Percentiles rank a stretch among this genome's conserved stretches.
phyloP scores from a whole-genome alignment of 23 tunicate genomes.

The Clavelina lepadiformis region DNA sequence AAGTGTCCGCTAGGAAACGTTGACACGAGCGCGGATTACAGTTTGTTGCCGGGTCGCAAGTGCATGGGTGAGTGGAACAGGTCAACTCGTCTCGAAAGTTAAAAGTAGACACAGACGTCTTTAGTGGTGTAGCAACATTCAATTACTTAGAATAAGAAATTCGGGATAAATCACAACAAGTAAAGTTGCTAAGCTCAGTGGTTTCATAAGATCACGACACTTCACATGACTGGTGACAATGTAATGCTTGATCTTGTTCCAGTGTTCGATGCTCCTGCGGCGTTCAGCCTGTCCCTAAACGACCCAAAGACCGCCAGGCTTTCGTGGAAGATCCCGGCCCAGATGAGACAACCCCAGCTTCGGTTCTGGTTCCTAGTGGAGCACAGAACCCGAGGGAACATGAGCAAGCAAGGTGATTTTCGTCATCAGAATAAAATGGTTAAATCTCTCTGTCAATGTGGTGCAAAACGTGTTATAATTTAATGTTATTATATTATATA shows the following conservation, averaged over 20 bases:
- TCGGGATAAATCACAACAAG: too few species aligned
- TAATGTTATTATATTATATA: background rate
- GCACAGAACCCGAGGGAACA: conserved; percentile 15
- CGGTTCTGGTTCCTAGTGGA: conserved; percentile 63
- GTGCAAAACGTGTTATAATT: background rate
- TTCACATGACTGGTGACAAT: too few species aligned
- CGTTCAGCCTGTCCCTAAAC: conserved; percentile 29
- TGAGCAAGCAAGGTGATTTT: conserved; percentile 14
- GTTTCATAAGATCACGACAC: too few species aligned
- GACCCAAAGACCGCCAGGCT: conserved; percentile 53
- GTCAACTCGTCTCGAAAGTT: too few species aligned
- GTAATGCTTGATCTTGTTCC: too few species aligned
- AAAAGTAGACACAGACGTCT: too few species aligned
- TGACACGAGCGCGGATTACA: conserved; percentile 58
- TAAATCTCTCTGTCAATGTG: background rate
- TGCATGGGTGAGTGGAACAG: conserved; percentile 53
- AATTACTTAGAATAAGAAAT: too few species aligned
- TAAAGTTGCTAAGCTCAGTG: too few species aligned
- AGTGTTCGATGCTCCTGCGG: conserved; percentile 72
- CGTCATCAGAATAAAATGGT: background rate
- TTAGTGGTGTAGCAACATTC: too few species aligned
- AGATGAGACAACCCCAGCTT: conserved; percentile 32
- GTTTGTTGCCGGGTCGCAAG: conserved; percentile 58
- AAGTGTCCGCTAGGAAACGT: conserved; percentile 49
- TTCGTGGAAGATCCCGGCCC: conserved; percentile 65